Percentiles rank a stretch among this genome's conserved stretches.
These are phyloP conservation scores for Brotula barbata DNA, from an alignment of 2,797 vertebrate genomes.

Conservation along the genomic window DNA sequence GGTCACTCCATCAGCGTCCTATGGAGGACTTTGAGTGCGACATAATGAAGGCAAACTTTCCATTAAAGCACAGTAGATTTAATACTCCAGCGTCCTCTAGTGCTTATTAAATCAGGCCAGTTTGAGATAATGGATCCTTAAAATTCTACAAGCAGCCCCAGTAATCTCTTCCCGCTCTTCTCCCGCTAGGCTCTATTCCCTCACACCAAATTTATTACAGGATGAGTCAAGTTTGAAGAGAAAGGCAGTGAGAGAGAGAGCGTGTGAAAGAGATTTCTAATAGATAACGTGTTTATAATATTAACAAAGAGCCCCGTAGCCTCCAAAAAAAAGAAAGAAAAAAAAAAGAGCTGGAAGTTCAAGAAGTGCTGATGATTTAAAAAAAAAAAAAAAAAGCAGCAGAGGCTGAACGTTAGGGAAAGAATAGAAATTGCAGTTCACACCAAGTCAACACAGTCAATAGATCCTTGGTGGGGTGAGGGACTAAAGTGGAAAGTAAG, in stretches of 20 bases:
- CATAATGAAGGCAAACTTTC: slow-evolving; percentile 70
- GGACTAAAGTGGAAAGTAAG: slow-evolving; percentile 38
- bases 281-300: slow-evolving; percentile 69
- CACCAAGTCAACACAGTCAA: slow-evolving; percentile 48
- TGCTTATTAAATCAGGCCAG: slow-evolving; percentile 75
- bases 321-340: too few relatives aligned
- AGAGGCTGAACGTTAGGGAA: slow-evolving; percentile 47
- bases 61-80: slow-evolving; percentile 70
- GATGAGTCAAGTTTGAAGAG: slow-evolving; percentile 62
- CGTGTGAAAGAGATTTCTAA: slow-evolving; percentile 69
- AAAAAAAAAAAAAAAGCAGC: slow-evolving; percentile 56
- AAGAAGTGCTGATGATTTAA: slow-evolving; percentile 56
- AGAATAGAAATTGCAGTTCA: slow-evolving; percentile 53
- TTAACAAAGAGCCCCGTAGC: slow-evolving; percentile 48
- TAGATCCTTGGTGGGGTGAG: slow-evolving; percentile 40
- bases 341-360: slow-evolving; percentile 47
- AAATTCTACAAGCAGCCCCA: slow-evolving; percentile 71
- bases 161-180: slow-evolving; percentile 58
- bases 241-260: slow-evolving; percentile 35
- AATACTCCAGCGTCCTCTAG: slow-evolving; percentile 61
- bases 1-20: slow-evolving; percentile 30
- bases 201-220: slow-evolving; percentile 65
- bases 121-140: slow-evolving; percentile 79
- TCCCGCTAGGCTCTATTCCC: slow-evolving; percentile 57
- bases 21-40: slow-evolving; percentile 53